Base-by-base conservation (phyloP, 2,888 invertebrate species). In the Drosophila pseudotalamancana region DNA sequence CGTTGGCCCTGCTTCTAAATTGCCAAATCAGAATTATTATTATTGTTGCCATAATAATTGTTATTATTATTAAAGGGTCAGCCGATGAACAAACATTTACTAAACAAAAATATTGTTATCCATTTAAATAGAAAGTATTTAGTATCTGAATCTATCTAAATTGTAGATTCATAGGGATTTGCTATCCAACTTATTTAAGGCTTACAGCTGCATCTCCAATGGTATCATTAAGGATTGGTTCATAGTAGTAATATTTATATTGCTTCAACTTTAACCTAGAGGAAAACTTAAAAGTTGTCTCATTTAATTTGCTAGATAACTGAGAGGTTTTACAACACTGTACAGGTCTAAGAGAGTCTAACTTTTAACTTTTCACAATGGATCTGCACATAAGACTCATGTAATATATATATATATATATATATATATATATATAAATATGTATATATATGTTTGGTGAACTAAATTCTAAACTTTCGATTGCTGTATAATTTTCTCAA, bases 1-100 rank as follows among this genome's bases (percentile, higher is more conserved):
- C 14, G 19, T 45, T 53, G 31, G 51, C 31, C 27, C 19, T 56
- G 23, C 37, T 29, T 29, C 29, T 6, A 6, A 23, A 12, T 19
- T 6, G 40, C 8, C 12, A 8, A 27, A 40, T 9, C 11, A n/a
- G 6, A 31, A 11, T 18, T 6, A 18, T 54, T 27, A 11, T n/a
- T 19, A 19, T 19, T 3, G 12, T 12, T 12, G 9, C 18, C n/a
- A 11, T 18, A 21, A 0, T 8, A 29, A 29, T 27, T 29, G 27
- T 18, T 6, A n/a, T 8, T n/a, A 43, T 43, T 27, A 43, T n/a
- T 18, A n/a, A n/a, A 11, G 6, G 3, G 11, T 5, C 11, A 27
- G 11, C 6, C 6, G 9, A 1, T 1, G 0, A 40, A 4, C 2
- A 14, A 9, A 23, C n/a, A n/a, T n/a, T n/a, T n/a, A n/a, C n/a